These are phyloP conservation scores for Antheraea pernyi DNA, from an alignment of 1,140 invertebrate species.

Conservation along the genomic window DNA sequence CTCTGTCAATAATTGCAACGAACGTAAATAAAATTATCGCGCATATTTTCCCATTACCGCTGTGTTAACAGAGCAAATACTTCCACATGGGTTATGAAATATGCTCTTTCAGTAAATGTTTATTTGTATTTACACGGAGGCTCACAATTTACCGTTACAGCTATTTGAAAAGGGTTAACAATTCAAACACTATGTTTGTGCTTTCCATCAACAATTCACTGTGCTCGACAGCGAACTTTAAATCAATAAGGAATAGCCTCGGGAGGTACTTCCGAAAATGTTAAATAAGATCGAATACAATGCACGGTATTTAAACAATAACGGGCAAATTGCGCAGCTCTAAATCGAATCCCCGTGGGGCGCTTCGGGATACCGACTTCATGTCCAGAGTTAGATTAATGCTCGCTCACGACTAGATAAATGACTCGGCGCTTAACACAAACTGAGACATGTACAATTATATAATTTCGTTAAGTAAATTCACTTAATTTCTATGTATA, in stretches of 20 bases:
- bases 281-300: slow-evolving; percentile 15
- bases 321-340: slow-evolving; percentile 9
- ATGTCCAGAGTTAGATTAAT: slow-evolving; percentile 43
- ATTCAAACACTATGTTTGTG: slow-evolving; percentile 3
- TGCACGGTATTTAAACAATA: slow-evolving; percentile 6
- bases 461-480: not conserved
- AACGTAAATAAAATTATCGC: not conserved
- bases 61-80: not conserved
- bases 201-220: slow-evolving; percentile 7
- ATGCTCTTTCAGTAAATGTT: not conserved
- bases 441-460: slow-evolving; percentile 25
- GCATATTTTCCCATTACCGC: not conserved
- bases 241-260: slow-evolving; percentile 24
- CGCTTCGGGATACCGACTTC: not conserved
- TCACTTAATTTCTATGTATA: not conserved
- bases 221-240: slow-evolving; percentile 8
- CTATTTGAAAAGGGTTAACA: slow-evolving; percentile 18
- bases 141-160: slow-evolving; percentile 10
- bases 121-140: not conserved
- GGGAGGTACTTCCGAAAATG: slow-evolving; percentile 16
- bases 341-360: slow-evolving; percentile 22
- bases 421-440: slow-evolving; percentile 31
- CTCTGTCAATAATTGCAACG: not conserved
- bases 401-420: slow-evolving; percentile 34
- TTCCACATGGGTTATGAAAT: not conserved